Percentiles rank a stretch among this genome's conserved stretches.
Conservation (phyloP, 1,140 invertebrate genomes). For the Cotesia vestalis region DNA sequence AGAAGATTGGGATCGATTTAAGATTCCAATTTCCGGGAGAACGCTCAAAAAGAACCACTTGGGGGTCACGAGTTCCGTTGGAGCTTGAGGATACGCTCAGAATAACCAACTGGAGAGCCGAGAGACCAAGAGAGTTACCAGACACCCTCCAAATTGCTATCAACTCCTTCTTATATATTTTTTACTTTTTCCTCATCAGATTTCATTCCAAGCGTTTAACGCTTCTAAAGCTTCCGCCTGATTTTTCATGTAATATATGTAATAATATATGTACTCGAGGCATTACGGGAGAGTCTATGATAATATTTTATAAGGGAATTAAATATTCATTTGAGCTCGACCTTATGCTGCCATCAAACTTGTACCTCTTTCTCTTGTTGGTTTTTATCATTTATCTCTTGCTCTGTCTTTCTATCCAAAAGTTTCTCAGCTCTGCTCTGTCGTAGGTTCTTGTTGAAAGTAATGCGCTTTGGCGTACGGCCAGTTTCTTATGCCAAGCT, state of each 20-base stretch:
- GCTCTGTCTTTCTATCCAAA: no score
- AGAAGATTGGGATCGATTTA: slow-evolving; percentile 57
- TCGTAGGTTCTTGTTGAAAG: neutral
- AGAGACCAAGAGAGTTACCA: no score
- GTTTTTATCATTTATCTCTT: no score
- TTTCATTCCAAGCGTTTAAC: neutral
- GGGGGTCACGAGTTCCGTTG: slow-evolving; percentile 7
- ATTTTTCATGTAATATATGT: no score
- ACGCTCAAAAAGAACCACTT: slow-evolving; percentile 37
- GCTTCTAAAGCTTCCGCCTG: neutral
- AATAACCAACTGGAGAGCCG: neutral
- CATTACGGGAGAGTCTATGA: no score
- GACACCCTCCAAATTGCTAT: slow-evolving; percentile 19
- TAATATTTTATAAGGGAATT: slow-evolving; percentile 53
- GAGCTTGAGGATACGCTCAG: slow-evolving; percentile 7
- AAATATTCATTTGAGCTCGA: slow-evolving; percentile 57
- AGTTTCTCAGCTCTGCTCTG: no score
- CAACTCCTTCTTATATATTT: neutral
- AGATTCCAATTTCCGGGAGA: slow-evolving; percentile 58
- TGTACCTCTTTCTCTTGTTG: slow-evolving; percentile 18
- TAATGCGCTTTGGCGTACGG: slow-evolving; percentile 22
- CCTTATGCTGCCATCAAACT: slow-evolving; percentile 28
- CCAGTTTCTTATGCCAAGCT: slow-evolving; percentile 28
- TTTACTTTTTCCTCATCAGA: neutral
- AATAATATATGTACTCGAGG: no score